Conservation (phyloP, 2,888 invertebrate species). For the Eupithecia pulchellata region DNA sequence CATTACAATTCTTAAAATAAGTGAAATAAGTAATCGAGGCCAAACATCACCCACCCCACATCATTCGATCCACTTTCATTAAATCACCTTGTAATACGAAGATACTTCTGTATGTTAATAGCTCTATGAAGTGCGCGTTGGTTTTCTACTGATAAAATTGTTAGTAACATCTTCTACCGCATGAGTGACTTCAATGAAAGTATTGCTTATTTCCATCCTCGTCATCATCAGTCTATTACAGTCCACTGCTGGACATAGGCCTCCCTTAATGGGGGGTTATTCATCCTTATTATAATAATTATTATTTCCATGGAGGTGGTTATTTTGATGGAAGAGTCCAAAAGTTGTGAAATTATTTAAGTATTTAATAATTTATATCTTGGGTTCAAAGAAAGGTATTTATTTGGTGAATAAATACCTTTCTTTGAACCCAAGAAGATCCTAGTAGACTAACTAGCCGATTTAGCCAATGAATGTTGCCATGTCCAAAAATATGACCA, state of each 20-base stretch:
- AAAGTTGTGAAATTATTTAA: too few relatives aligned
- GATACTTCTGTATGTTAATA: background rate
- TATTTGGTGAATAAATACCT: too few relatives aligned
- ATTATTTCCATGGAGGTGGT: background rate
- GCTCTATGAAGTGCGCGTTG: conserved; percentile 7
- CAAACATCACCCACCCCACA: background rate
- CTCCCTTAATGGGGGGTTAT: too few relatives aligned
- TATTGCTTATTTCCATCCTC: background rate
- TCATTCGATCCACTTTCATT: background rate
- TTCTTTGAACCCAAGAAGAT: too few relatives aligned
- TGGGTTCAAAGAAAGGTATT: too few relatives aligned
- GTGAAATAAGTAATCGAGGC: background rate
- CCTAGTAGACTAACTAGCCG: too few relatives aligned
- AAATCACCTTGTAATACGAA: background rate
- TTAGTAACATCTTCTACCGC: background rate
- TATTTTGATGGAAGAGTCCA: background rate
- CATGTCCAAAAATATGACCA: too few relatives aligned
- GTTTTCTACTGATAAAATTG: conserved; percentile 4
- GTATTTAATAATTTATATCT: too few relatives aligned
- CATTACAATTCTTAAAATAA: background rate
- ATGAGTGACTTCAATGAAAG: conserved; percentile 17
- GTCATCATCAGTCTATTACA: too few relatives aligned
- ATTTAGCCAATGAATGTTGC: too few relatives aligned
- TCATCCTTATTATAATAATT: too few relatives aligned
- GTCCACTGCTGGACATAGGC: too few relatives aligned